Percentiles rank a stretch among this genome's conserved stretches.
Evolutionary conservation across 2,888 invertebrate genomes (phyloP).

Genomic region (Mayetiola destructor): DNA sequence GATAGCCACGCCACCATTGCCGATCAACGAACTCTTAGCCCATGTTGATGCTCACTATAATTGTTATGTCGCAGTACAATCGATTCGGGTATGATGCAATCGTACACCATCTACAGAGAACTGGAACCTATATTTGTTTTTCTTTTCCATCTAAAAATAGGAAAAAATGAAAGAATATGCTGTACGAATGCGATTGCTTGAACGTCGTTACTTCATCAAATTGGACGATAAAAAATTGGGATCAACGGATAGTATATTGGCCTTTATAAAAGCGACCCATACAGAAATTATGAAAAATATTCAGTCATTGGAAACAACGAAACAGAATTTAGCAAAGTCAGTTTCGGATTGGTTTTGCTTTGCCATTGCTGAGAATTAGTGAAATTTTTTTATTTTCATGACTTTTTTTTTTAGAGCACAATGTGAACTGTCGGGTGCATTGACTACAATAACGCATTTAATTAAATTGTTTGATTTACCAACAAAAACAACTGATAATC

Average conservation of each 20-base stretch:
- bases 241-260: slow-evolving; percentile 13
- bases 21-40: slow-evolving; percentile 27
- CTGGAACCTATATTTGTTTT: background rate
- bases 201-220: slow-evolving; percentile 18
- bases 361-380: background rate
- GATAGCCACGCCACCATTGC: slow-evolving; percentile 24
- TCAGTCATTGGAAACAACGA: background rate
- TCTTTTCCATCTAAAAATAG: background rate
- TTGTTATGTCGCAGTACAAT: slow-evolving; percentile 29
- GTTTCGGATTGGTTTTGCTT: background rate
- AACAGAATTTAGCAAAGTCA: slow-evolving; percentile 5
- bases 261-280: slow-evolving; percentile 15
- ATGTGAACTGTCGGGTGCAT: slow-evolving; percentile 29
- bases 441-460: slow-evolving; percentile 27
- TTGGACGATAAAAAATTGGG: slow-evolving; percentile 16
- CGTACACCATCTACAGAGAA: background rate
- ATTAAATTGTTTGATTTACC: slow-evolving; percentile 29
- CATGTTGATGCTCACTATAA: slow-evolving; percentile 29
- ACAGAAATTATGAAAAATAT: slow-evolving; percentile 3
- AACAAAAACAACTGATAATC: slow-evolving; percentile 27
- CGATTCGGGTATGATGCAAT: slow-evolving; percentile 26
- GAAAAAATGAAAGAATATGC: slow-evolving; percentile 12
- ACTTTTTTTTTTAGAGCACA: slow-evolving; percentile 23
- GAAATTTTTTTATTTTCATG: background rate
- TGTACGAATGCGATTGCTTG: slow-evolving; percentile 17